Evolutionary conservation across 2,888 invertebrate species (phyloP), one percentile per base, ranked within the genome.

Genomic region (Agrotis puta): DNA sequence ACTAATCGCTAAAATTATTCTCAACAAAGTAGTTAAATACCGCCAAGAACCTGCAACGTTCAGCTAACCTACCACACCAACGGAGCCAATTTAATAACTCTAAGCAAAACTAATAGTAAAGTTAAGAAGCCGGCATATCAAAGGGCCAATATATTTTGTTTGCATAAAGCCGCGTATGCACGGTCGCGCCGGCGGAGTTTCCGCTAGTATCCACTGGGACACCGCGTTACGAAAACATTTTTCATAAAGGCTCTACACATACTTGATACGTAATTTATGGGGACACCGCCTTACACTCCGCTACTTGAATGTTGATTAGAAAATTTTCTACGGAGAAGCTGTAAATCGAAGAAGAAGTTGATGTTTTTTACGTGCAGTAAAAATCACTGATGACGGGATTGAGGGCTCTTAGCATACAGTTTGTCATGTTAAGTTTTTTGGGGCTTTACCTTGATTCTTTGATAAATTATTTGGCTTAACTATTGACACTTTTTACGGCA

Each of bases 231-330:
- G 89, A 91, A 92, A 94, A 93, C 93, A 95, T 95, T 95, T 95
- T 95, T 95, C 94, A 95, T 95, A 95, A 93, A 91, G 91, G 91
- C 91, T 90, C 91, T 90, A 88, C 92, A 93, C 92, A 94, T 92
- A 92, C 93, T 94, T 94, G 94, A 94, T 94, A 94, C 90, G 92
- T 94, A 94, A 95, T 95, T 95, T 95, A 95, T 94, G 92, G 90
- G 93, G 94, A 95, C 94, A 94, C 90, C 91, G 91, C 88, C 88
- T 89, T 88, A 88, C 86, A 88, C 88, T 87, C 84, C 91, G 91
- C 90, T 88, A 74, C 93, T 93, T 94, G 93, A 94, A 95, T 95
- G 91, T 92, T 94, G 93, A 95, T 95, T 92, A 94, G 92, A 93
- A 91, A 92, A 90, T 89, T 74, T 82, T 79, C 81, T 43, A 24